phyloP scores from a whole-genome alignment of 2,113 vertebrate genomes.

The Rhea americana region DNA sequence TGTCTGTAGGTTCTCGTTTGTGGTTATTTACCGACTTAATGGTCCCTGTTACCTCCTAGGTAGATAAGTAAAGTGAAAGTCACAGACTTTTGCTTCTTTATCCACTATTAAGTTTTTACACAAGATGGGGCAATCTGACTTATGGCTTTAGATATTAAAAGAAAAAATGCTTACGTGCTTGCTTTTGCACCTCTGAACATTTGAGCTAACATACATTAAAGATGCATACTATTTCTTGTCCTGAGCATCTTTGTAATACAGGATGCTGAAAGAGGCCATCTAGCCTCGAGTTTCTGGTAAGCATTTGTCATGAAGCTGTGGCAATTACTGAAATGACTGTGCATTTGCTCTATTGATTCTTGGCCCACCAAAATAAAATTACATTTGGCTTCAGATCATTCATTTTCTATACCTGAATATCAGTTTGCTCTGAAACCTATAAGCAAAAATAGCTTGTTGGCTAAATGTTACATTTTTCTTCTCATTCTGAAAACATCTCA shows the following conservation, averaged over 20 bases:
- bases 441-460: not conserved
- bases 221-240: not conserved
- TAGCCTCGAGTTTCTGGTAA: not conserved
- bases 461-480: conserved; percentile 36
- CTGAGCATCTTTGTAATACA: not conserved
- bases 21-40: not conserved
- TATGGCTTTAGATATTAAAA: not conserved
- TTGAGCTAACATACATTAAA: not conserved
- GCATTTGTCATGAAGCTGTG: conserved; percentile 31
- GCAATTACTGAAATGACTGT: conserved; percentile 59
- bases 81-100: not conserved
- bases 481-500: conserved; percentile 18
- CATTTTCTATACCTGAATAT: conserved; percentile 48
- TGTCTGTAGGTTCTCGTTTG: not conserved
- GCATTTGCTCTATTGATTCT: conserved; percentile 44
- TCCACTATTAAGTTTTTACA: not conserved
- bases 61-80: not conserved
- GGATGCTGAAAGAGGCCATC: not conserved
- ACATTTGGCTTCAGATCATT: conserved; percentile 56
- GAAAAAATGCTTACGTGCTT: not conserved
- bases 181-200: not conserved
- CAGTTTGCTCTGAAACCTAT: conserved; percentile 25
- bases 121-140: not conserved
- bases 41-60: not conserved
- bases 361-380: conserved; percentile 53